Base-by-base conservation (phyloP, 1,140 invertebrate species). In the Cecropterus lyciades region DNA sequence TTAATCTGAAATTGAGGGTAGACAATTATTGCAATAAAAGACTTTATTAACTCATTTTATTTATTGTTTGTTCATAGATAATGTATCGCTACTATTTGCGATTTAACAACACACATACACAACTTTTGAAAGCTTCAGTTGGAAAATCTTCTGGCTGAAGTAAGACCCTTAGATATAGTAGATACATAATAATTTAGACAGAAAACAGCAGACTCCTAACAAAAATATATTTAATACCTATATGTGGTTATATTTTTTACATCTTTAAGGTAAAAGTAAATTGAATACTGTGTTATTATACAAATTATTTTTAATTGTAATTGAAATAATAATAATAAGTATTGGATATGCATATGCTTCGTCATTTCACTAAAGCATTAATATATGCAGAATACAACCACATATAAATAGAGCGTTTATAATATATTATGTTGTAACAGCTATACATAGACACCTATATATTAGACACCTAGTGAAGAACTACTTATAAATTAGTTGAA, bases 11-110 rank as follows among this genome's bases (percentile, higher is more conserved):
- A 20, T 42, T 13, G n/a, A 43, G 11, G 40, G 1, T 43, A 14
- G 20, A 13, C 14, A 30, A 9, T 20, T 2, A 43, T 13, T 43
- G 17, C 10, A 57, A 57, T 57, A 59, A 59, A 59, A 59, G 13
- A 46, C 42, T 15, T 13, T 45, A 46, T 9, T 59, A 27, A 46
- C 42, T 13, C 8, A 42, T 46, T 42, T 79, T 70, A 72, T 87
- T 89, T 85, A 89, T 85, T 89, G 70, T 83, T 77, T 72, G 62
- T 85, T 78, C 73, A 80, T 82, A 82, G 76, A 87, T 76, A 81
- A 77, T 78, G 67, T 73, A 77, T 79, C 73, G 79, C 81, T 69
- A 74, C 80, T 84, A 79, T 83, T 70, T 77, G 80, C 79, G 79
- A 77, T 72, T 75, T 70, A 89, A 89, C 86, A 86, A 89, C 75